Evolutionary conservation across 2,113 vertebrate species (phyloP), one percentile per base, ranked within the genome.

Genomic region (Agapornis roseicollis): DNA sequence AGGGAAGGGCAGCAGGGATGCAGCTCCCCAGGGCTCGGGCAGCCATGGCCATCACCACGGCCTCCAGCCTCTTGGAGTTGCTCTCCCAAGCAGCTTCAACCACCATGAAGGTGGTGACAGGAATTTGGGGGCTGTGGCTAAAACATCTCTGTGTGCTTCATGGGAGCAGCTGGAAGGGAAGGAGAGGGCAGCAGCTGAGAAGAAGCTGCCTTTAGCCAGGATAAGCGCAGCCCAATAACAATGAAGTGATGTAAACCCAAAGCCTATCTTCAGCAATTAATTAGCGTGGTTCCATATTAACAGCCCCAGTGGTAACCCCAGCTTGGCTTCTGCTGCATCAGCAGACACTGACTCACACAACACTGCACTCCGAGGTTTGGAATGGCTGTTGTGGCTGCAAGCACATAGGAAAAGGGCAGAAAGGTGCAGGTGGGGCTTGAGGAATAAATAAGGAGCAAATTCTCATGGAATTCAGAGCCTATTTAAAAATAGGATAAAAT

Each of bases 121-220:
- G 46, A 92, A 65, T 86, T 53, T 64, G 74, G 74, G 93, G 49
- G 27, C 53, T 90, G 35, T 84, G 89, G 65, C 61, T 91, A 15
- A 90, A 86, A 94, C 4, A 2, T 61, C 72, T 55, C 68, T 18
- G 0, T 52, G 65, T 12, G 20, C 91, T 91, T 95, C 81, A 91
- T 2, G 2, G 5, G 20, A 95, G 69, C 95, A 96, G 90, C 95
- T 97, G 96, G 85, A 83, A 77, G 56, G 69, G 68, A 35, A 81
- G 60, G 56, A 66, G 79, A 89, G 68, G 76, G 50, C 47, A 95
- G 94, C 95, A 79, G 93, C 69, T 92, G 97, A 80, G 85, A 92
- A 94, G 27, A 81, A 95, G 73, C 61, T 3, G 2, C 39, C 41
- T 50, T 81, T 29, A 78, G 60, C 39, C 76, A 78, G 86, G 78